These are phyloP conservation scores for Pseudochirops cupreus DNA, from an alignment of 2,797 vertebrate species.

Conservation along the genomic window DNA sequence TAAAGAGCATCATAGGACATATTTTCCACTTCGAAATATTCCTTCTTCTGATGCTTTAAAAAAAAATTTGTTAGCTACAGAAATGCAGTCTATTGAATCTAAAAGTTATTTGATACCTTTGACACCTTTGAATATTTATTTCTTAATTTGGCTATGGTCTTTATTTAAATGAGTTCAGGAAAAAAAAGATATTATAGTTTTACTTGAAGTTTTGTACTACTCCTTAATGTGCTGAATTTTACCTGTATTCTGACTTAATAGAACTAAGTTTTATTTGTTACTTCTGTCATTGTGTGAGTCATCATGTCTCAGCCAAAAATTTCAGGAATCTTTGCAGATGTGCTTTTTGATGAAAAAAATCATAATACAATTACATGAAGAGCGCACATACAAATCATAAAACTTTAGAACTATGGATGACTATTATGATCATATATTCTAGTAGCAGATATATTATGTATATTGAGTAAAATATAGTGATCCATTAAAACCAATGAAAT, in stretches of 20 bases:
- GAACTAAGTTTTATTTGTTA: background rate
- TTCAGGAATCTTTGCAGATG: constrained; percentile 17
- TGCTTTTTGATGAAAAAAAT: constrained; percentile 49
- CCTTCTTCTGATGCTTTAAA: background rate
- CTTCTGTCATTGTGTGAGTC: constrained; percentile 22
- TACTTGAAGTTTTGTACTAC: background rate
- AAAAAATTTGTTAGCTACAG: background rate
- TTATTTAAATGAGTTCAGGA: background rate
- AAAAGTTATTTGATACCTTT: background rate
- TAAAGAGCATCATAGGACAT: background rate
- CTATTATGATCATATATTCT: background rate
- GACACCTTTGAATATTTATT: background rate
- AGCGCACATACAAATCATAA: background rate
- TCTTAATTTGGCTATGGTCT: background rate
- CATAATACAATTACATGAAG: background rate
- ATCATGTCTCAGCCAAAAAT: background rate
- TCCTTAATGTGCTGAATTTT: background rate
- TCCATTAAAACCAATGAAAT: background rate
- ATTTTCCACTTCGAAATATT: background rate
- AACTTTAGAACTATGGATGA: background rate
- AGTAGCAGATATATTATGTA: background rate
- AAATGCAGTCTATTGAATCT: background rate
- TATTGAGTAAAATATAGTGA: background rate
- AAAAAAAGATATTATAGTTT: background rate
- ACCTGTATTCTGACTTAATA: constrained; percentile 32